A percentile compares a stretch with the other conserved stretches of the same genome.
Evolutionary conservation across 2,888 invertebrate species (phyloP).

Genomic region (Nomada flava): DNA sequence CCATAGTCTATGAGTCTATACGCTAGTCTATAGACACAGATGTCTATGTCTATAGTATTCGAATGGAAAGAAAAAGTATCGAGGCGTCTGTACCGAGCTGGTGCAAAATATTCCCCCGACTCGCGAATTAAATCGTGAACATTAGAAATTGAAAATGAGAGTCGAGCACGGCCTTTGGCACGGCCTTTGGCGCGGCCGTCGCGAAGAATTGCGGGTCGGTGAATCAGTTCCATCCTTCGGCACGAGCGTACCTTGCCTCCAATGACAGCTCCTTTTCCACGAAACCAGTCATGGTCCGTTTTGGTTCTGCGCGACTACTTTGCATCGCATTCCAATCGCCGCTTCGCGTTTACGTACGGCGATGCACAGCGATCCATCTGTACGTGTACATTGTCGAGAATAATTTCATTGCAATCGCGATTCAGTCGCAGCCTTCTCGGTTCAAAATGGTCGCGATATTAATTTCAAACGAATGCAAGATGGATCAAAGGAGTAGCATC

Average conservation of each 20-base stretch:
- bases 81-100: no score
- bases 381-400: neutral
- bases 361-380: neutral
- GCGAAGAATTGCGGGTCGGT: constrained; percentile 63
- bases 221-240: constrained; percentile 74
- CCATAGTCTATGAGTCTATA: no score
- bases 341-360: neutral
- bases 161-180: constrained; percentile 74
- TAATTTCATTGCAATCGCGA: neutral
- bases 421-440: neutral
- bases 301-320: constrained; percentile 25
- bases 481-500: no score
- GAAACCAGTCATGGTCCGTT: constrained; percentile 62
- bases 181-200: constrained; percentile 73
- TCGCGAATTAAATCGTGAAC: neutral
- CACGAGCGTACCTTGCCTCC: constrained; percentile 55
- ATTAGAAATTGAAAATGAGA: constrained; percentile 25
- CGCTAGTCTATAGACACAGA: no score
- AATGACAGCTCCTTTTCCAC: constrained; percentile 57
- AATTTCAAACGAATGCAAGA: no score
- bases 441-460: neutral
- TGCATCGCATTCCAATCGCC: constrained; percentile 31
- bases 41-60: no score
- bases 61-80: no score
- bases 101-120: no score